phyloP scores from a whole-genome alignment of 1,140 invertebrate species.

The Oedothorax gibbosus region DNA sequence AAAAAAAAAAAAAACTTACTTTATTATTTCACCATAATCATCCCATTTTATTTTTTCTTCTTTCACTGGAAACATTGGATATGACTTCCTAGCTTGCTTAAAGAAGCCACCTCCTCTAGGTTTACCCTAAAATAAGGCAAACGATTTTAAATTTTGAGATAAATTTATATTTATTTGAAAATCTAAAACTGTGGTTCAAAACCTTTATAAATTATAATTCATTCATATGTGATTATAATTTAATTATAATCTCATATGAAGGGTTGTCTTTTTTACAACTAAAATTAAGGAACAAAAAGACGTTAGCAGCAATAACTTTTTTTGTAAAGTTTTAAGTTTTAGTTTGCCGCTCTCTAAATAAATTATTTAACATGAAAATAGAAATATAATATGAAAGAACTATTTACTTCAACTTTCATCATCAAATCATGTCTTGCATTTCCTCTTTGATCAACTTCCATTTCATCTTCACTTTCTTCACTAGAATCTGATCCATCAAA shows the following conservation, averaged over 20 bases:
- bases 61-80: conserved; percentile 95
- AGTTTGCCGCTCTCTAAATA: background rate
- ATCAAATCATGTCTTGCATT: conserved; percentile 83
- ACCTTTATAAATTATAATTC: background rate
- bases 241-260: background rate
- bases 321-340: background rate
- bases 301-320: background rate
- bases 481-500: conserved; percentile 76
- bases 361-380: background rate
- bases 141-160: background rate
- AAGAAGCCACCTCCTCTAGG: conserved; percentile 74
- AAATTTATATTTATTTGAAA: background rate
- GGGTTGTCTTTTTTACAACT: background rate
- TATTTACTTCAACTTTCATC: conserved; percentile 79
- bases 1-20: conserved; percentile 65
- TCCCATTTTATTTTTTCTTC: conserved; percentile 94
- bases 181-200: background rate
- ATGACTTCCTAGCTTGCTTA: conserved; percentile 91
- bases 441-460: conserved; percentile 72
- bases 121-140: conserved; percentile 66
- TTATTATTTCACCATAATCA: conserved; percentile 94
- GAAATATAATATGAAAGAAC: background rate
- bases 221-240: background rate
- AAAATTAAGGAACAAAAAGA: background rate
- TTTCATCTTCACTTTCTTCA: conserved; percentile 88